Conservation (phyloP, 2,888 invertebrate genomes). For the Troides aeacus region DNA sequence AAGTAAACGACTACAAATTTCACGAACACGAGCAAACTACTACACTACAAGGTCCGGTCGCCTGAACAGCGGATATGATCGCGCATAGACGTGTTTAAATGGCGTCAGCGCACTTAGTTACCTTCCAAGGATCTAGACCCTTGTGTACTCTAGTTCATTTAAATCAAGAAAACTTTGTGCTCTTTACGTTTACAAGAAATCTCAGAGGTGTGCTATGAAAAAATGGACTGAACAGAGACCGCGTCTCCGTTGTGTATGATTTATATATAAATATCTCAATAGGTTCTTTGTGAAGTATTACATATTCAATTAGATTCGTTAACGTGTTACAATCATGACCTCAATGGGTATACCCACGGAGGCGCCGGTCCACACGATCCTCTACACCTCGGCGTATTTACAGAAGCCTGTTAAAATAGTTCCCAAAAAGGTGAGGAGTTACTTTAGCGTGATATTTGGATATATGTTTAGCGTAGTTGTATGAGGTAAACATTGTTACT, state of each 20-base stretch:
- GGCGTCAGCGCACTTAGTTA: constrained; percentile 45
- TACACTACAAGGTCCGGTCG: constrained; percentile 49
- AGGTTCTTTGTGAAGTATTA: not conserved
- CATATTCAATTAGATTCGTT: not conserved
- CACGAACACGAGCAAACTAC: constrained; percentile 23
- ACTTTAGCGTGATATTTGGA: not conserved
- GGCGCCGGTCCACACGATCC: constrained; percentile 69
- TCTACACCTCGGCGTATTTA: constrained; percentile 68
- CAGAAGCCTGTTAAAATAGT: constrained; percentile 52
- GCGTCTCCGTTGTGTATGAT: too few species aligned
- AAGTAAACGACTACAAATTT: not conserved
- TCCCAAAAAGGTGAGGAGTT: constrained; percentile 55
- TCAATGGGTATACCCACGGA: constrained; percentile 73
- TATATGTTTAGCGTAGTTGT: too few species aligned
- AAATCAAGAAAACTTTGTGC: not conserved
- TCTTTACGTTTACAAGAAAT: too few species aligned
- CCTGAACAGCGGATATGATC: constrained; percentile 41
- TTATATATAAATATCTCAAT: too few species aligned
- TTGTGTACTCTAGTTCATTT: not conserved
- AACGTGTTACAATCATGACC: constrained; percentile 48
- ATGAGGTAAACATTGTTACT: too few species aligned
- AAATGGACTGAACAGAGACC: too few species aligned
- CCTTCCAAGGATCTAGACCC: constrained; percentile 38
- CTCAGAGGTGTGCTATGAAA: too few species aligned
- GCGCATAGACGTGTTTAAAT: constrained; percentile 41